Percentiles rank a stretch among this genome's conserved stretches.
Evolutionary conservation across 2,113 vertebrate species (phyloP).

Genomic region (Engystomops pustulosus): DNA sequence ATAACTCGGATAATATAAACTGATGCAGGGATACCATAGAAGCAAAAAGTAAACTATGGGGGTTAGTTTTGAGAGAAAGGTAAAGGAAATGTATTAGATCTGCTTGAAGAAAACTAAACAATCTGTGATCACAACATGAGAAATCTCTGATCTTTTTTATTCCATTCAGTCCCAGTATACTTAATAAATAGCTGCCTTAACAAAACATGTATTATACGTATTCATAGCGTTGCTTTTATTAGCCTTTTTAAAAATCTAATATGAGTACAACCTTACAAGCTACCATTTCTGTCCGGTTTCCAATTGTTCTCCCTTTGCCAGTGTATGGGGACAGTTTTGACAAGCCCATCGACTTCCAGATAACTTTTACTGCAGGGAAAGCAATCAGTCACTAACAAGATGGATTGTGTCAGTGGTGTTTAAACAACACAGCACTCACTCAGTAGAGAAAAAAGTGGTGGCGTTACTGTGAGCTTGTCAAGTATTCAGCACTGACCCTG

Average conservation of each 20-base stretch:
- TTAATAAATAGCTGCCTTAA: too few species aligned
- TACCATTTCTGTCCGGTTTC: background rate
- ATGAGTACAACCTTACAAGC: background rate
- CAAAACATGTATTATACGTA: too few species aligned
- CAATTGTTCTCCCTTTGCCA: constrained; percentile 25
- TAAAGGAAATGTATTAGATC: too few species aligned
- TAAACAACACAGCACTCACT: constrained; percentile 54
- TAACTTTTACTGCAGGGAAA: constrained; percentile 52
- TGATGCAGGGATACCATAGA: too few species aligned
- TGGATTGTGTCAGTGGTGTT: constrained; percentile 55
- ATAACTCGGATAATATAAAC: too few species aligned
- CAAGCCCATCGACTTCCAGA: constrained; percentile 50
- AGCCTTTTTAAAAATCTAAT: background rate
- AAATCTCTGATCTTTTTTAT: too few species aligned
- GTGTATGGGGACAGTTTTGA: constrained; percentile 51
- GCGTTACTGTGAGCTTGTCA: constrained; percentile 67
- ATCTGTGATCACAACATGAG: too few species aligned
- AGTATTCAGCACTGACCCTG: constrained; percentile 56
- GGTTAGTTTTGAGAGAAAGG: too few species aligned
- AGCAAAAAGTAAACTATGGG: too few species aligned
- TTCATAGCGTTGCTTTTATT: background rate
- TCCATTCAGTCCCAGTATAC: too few species aligned
- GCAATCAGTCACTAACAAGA: constrained; percentile 46
- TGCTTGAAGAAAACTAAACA: too few species aligned
- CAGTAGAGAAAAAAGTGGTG: constrained; percentile 58